Evolutionary conservation across 2,797 vertebrate genomes (phyloP).

Genomic region (Enteromius viviparus): DNA sequence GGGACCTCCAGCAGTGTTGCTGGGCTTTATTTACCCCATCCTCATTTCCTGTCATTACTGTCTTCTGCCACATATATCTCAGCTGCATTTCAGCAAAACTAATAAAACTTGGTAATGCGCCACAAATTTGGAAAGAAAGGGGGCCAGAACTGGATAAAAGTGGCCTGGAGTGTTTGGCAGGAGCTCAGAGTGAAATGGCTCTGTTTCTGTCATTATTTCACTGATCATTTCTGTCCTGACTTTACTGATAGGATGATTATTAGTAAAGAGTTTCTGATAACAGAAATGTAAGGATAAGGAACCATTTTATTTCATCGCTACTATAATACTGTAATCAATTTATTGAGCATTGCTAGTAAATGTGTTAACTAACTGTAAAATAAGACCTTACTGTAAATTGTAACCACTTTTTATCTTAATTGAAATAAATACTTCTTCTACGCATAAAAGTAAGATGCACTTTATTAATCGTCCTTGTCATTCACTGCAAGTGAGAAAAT

Average conservation of each 20-base stretch:
- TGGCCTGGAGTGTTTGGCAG: slow-evolving; percentile 50
- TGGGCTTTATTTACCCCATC: slow-evolving; percentile 72
- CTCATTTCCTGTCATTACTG: slow-evolving; percentile 78
- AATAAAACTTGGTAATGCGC: slow-evolving; percentile 73
- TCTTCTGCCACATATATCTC: slow-evolving; percentile 72
- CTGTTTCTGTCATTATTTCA: slow-evolving; percentile 35
- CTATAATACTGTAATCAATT: not conserved
- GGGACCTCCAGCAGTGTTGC: slow-evolving; percentile 72
- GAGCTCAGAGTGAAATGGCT: slow-evolving; percentile 14
- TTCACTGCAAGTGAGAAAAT: not conserved
- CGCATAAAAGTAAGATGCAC: not conserved
- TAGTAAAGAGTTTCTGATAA: not conserved
- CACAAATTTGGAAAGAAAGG: slow-evolving; percentile 66
- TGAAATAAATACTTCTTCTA: no score
- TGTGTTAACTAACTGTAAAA: not conserved
- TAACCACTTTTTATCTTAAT: not conserved
- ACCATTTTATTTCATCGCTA: not conserved
- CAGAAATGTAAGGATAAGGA: not conserved
- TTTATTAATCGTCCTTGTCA: not conserved
- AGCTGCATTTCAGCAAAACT: slow-evolving; percentile 71
- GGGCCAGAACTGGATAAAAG: slow-evolving; percentile 42
- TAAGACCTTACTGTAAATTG: not conserved
- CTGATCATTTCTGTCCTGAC: slow-evolving; percentile 29
- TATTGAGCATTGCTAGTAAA: not conserved
- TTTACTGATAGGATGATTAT: slow-evolving; percentile 9